phyloP scores from a whole-genome alignment of 2,113 vertebrate genomes.

The Prinia subflava region DNA sequence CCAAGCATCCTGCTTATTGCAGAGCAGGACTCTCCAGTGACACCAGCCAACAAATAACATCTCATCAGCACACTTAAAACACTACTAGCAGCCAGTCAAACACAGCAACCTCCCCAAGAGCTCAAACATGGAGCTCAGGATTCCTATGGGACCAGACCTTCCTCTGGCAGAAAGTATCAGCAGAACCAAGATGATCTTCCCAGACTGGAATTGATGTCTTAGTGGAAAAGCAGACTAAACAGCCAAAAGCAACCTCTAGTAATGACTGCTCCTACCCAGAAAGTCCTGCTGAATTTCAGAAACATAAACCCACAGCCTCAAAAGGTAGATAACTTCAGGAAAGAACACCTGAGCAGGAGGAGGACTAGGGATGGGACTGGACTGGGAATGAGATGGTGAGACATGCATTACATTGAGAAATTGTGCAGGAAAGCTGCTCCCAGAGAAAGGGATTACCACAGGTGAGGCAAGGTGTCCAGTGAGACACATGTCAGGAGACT shows the following conservation, averaged over 20 bases:
- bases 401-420: not conserved
- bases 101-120: not conserved
- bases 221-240: not conserved
- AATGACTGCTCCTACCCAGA: not conserved
- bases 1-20: not conserved
- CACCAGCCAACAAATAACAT: not conserved
- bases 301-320: not conserved
- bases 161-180: not conserved
- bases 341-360: not conserved
- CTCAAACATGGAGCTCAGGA: not conserved
- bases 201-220: not conserved
- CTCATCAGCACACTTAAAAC: not conserved
- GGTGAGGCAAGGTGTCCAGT: not conserved
- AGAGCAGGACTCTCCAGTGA: not conserved
- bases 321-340: not conserved
- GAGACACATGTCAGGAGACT: not conserved
- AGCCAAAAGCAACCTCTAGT: not conserved
- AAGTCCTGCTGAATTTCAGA: not conserved
- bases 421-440: not conserved
- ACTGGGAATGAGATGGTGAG: not conserved
- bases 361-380: not conserved
- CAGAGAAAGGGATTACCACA: not conserved
- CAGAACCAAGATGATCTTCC: not conserved
- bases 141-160: not conserved
- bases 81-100: not conserved